Evolutionary conservation across 2,797 vertebrate genomes (phyloP).

Genomic region (Labroides dimidiatus): DNA sequence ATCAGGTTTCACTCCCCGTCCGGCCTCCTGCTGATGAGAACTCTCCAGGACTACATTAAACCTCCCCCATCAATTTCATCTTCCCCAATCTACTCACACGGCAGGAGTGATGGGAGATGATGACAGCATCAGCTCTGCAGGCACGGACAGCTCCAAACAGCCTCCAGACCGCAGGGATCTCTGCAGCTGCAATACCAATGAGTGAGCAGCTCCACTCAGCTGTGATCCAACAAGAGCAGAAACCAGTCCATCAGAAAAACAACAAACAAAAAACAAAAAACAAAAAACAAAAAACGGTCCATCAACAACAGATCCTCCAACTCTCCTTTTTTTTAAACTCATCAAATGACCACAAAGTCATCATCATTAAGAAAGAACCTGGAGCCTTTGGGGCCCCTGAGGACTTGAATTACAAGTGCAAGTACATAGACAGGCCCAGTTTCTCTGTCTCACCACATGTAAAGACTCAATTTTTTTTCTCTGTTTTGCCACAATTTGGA

Average conservation of each 20-base stretch:
- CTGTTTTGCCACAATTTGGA: neutral
- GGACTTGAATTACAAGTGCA: too few species aligned
- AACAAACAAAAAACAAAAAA: too few species aligned
- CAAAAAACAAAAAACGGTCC: neutral
- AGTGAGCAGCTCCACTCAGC: neutral
- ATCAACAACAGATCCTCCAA: neutral
- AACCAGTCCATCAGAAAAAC: neutral
- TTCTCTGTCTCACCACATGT: too few species aligned
- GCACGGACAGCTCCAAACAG: slow-evolving; percentile 31
- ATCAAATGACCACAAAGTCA: neutral
- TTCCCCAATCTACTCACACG: slow-evolving; percentile 48
- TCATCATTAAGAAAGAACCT: neutral
- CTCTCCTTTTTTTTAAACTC: too few species aligned
- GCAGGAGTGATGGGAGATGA: slow-evolving; percentile 52
- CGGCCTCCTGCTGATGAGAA: slow-evolving; percentile 70
- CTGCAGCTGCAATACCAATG: slow-evolving; percentile 26
- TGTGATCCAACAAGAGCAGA: neutral
- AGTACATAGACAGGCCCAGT: too few species aligned
- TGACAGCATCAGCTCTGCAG: slow-evolving; percentile 45
- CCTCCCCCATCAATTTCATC: slow-evolving; percentile 68
- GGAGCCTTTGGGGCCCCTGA: neutral
- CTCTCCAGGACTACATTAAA: slow-evolving; percentile 70
- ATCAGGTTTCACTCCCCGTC: slow-evolving; percentile 70
- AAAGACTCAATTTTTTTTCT: too few species aligned
- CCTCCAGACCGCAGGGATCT: slow-evolving; percentile 24